phyloP scores from a whole-genome alignment of 2,113 vertebrate species.

The Calonectris borealis region DNA sequence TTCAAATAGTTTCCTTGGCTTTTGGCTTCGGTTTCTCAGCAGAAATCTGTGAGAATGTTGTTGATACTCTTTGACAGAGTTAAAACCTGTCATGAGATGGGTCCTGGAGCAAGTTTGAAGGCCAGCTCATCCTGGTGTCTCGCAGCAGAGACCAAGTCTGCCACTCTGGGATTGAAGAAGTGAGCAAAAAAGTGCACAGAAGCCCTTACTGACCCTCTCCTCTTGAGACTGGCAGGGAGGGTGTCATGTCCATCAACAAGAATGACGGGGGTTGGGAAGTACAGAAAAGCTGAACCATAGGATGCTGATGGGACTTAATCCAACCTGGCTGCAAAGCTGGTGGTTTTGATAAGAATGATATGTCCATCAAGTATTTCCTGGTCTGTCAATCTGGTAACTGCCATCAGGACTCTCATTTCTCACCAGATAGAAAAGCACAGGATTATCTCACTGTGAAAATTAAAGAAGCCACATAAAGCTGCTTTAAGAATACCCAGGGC shows the following conservation, averaged over 20 bases:
- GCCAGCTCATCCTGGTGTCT: neutral
- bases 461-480: neutral
- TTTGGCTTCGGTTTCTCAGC: neutral
- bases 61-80: neutral
- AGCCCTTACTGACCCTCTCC: neutral
- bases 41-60: neutral
- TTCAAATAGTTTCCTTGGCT: neutral
- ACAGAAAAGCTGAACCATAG: neutral
- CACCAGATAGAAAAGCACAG: neutral
- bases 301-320: neutral
- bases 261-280: rapidly evolving
- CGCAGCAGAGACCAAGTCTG: neutral
- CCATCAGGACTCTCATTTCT: neutral
- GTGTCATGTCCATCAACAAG: neutral
- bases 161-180: neutral
- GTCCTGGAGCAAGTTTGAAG: neutral
- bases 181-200: neutral
- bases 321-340: neutral
- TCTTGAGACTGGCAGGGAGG: neutral
- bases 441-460: neutral
- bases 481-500: neutral
- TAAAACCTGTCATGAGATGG: neutral
- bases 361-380: neutral
- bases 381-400: neutral
- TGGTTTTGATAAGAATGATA: neutral